Evolutionary conservation across 2,888 invertebrate species (phyloP), one percentile per base, ranked within the genome.

Genomic region (Scaptomyza flava): DNA sequence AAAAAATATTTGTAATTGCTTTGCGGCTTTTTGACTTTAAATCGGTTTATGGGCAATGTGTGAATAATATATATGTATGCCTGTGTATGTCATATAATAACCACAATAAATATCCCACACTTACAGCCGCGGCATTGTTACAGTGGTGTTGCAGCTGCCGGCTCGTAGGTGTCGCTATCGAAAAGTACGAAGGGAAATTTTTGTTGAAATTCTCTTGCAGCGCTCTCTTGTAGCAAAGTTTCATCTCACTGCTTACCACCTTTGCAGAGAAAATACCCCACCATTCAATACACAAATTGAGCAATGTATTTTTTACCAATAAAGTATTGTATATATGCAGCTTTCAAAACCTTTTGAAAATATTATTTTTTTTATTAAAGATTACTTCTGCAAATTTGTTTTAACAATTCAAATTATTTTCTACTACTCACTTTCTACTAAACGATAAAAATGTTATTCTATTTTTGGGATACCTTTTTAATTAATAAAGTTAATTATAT

Each of bases 21-120:
- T 68, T 71, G 66, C 48, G 79, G 73, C 64, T 72, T 74, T 63
- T 43, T 41, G 57, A 67, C 48, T 74, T 70, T 62, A 53, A 77
- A 80, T 80, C 54, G 67, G 68, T 77, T 79, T 45, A 6, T 31
- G 14, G 46, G 31, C 11, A 27, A 7, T n/a, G n/a, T 51, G 17
- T 50, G 52, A 17, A 8, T 36, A 36, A 36, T 36, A n/a, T n/a
- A 31, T 33, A 30, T 9, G 3, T 30, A 14, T 14, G 4, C 4
- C 23, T 23, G 2, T 6, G 8, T 9, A 1, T 23, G 1, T 8
- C 23, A 17, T 23, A 23, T 23, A 23, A 23, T 2, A 23, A 2
- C 14, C n/a, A 36, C 14, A 30, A 33, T 7, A 4, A 17, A 11
- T 43, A 7, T n/a, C 8, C n/a, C 12, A 30, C 12, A 48, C 12